phyloP scores from a whole-genome alignment of 2,113 vertebrate genomes.

The Pluvialis apricaria region DNA sequence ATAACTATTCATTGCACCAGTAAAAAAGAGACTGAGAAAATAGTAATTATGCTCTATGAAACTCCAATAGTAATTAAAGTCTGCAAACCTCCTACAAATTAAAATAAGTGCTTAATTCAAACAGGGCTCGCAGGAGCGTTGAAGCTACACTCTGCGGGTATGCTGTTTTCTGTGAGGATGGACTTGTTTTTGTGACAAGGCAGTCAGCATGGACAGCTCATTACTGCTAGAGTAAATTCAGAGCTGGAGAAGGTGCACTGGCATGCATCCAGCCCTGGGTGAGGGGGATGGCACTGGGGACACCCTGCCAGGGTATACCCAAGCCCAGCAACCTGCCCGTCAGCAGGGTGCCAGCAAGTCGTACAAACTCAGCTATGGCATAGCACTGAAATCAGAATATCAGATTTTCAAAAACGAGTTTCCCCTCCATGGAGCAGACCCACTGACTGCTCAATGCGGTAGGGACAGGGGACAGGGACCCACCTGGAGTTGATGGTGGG shows the following conservation, averaged over 20 bases:
- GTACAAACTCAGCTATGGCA: neutral
- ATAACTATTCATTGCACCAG: neutral
- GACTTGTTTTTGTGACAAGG: neutral
- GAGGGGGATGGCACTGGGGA: neutral
- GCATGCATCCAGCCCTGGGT: neutral
- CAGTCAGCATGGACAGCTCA: neutral
- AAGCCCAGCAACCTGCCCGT: neutral
- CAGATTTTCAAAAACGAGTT: neutral
- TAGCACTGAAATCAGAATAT: neutral
- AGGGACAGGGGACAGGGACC: neutral
- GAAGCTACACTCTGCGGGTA: neutral
- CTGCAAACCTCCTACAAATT: neutral
- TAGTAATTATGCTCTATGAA: neutral
- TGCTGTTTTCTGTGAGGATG: neutral
- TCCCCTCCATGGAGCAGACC: neutral
- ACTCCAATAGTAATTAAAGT: neutral
- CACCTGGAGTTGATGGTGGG: neutral
- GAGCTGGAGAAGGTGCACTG: neutral
- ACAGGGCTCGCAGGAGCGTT: fast-evolving
- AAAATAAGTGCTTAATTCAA: neutral
- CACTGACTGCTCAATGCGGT: fast-evolving
- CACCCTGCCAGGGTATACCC: neutral
- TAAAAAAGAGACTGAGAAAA: neutral
- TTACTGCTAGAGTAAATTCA: neutral
- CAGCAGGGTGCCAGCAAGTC: fast-evolving